phyloP scores from a whole-genome alignment of 2,888 invertebrate genomes.

The Troides helena region DNA sequence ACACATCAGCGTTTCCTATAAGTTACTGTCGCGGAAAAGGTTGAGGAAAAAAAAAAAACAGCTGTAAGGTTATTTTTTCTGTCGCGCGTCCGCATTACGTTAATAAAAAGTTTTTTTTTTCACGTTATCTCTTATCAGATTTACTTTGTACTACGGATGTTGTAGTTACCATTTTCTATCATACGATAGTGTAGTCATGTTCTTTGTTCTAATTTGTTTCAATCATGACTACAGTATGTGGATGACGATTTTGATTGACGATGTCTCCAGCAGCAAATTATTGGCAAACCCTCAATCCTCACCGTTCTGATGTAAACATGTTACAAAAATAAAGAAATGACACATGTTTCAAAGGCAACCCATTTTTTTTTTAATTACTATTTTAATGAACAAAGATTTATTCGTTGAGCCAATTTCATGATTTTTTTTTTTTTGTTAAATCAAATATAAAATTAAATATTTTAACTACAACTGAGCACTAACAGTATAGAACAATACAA shows the following conservation, averaged over 20 bases:
- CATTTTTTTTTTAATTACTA: too few relatives aligned
- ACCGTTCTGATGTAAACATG: background rate
- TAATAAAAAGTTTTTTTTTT: slow-evolving; percentile 23
- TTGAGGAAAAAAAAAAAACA: slow-evolving; percentile 8
- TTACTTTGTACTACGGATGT: background rate
- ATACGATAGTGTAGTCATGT: too few relatives aligned
- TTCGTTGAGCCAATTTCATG: too few relatives aligned
- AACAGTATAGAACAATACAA: too few relatives aligned
- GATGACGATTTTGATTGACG: background rate
- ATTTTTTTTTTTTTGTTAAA: too few relatives aligned
- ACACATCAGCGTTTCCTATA: slow-evolving; percentile 17
- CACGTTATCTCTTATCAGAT: slow-evolving; percentile 36
- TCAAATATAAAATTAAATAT: too few relatives aligned
- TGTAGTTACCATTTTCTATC: too few relatives aligned
- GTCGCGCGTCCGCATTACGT: background rate
- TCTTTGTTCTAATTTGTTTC: too few relatives aligned
- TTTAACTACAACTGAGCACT: too few relatives aligned
- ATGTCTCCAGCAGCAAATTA: background rate
- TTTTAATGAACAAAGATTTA: too few relatives aligned
- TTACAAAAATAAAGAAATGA: background rate
- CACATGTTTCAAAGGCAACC: background rate
- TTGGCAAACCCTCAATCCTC: slow-evolving; percentile 4
- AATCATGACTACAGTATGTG: too few relatives aligned
- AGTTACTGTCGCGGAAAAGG: slow-evolving; percentile 26
- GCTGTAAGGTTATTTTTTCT: slow-evolving; percentile 28